Evolutionary conservation across 2,113 vertebrate genomes (phyloP).

Genomic region (Haliaeetus leucogaster): DNA sequence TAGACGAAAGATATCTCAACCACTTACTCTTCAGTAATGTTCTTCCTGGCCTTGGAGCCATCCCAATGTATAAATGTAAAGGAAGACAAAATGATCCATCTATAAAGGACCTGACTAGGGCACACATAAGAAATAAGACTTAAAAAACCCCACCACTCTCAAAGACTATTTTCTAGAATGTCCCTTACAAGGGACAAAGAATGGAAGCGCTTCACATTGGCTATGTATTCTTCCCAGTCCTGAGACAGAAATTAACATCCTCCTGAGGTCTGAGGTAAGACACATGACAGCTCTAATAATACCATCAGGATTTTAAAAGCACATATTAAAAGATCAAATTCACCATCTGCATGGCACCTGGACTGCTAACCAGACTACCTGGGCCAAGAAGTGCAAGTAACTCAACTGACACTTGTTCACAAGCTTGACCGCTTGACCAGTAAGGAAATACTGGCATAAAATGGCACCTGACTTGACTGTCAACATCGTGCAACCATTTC

Average conservation of each 20-base stretch:
- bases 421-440: background rate
- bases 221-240: background rate
- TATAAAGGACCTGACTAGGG: background rate
- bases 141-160: background rate
- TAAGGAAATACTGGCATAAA: background rate
- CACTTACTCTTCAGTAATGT: background rate
- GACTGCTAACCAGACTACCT: background rate
- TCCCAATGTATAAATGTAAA: background rate
- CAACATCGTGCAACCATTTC: background rate
- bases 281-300: background rate
- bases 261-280: background rate
- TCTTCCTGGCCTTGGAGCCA: background rate
- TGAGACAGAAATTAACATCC: background rate
- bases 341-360: background rate
- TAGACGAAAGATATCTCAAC: background rate
- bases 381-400: background rate
- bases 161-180: background rate
- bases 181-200: background rate
- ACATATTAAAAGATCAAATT: background rate
- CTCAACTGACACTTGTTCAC: background rate
- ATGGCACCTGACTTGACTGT: background rate
- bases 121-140: background rate
- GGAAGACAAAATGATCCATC: background rate
- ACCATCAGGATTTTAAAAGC: background rate
- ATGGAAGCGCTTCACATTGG: background rate